phyloP scores from a whole-genome alignment of 2,888 invertebrate genomes.

The Oscheius sp. region DNA sequence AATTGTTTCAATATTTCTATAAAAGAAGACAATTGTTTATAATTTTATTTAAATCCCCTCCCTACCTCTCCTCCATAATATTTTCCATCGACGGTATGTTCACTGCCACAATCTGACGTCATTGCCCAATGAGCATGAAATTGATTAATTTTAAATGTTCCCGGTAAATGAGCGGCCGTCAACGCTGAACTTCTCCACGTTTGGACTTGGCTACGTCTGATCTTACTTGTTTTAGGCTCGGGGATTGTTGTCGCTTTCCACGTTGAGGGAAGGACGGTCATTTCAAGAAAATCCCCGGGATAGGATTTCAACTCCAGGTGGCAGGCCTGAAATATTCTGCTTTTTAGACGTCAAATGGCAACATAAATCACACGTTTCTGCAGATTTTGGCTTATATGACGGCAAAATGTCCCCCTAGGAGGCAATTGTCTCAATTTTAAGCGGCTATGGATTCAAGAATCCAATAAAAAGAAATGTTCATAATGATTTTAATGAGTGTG shows the following conservation, averaged over 20 bases:
- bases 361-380: not conserved
- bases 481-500: too few relatives aligned
- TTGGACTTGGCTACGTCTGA: not conserved
- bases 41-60: not conserved
- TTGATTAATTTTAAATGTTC: slow-evolving; percentile 61
- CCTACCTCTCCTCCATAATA: slow-evolving; percentile 58
- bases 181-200: slow-evolving; percentile 39
- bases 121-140: slow-evolving; percentile 71
- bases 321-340: slow-evolving; percentile 45
- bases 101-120: slow-evolving; percentile 64
- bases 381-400: too few relatives aligned
- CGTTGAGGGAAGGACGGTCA: slow-evolving; percentile 47
- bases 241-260: slow-evolving; percentile 50
- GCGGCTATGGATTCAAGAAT: too few relatives aligned
- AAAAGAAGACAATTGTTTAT: too few relatives aligned
- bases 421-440: too few relatives aligned
- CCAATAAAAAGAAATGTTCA: too few relatives aligned
- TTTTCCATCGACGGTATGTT: slow-evolving; percentile 67
- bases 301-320: slow-evolving; percentile 59
- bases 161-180: slow-evolving; percentile 48
- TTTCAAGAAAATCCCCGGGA: slow-evolving; percentile 57
- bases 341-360: too few relatives aligned
- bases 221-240: slow-evolving; percentile 50
- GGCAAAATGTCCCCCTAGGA: too few relatives aligned
- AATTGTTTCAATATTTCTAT: too few relatives aligned